A percentile compares a stretch with the other conserved stretches of the same genome.
Evolutionary conservation across 2,113 vertebrate genomes (phyloP).

Genomic region (Phyllostomus hastatus): DNA sequence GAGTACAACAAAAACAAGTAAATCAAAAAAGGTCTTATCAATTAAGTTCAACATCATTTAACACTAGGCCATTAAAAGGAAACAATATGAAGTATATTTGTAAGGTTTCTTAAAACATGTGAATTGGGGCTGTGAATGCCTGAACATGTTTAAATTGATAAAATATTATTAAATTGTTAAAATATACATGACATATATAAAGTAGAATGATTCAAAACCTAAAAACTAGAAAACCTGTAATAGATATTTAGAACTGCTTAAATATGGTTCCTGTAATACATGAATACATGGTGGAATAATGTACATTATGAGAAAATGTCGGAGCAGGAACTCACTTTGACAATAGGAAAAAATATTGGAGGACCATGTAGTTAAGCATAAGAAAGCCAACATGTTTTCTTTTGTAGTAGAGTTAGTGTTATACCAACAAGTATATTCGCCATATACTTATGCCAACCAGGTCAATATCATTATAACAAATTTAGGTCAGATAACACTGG

Average conservation of each 20-base stretch:
- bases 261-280: neutral
- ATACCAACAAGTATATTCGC: neutral
- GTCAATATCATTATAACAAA: neutral
- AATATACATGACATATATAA: neutral
- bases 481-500: neutral
- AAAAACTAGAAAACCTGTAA: neutral
- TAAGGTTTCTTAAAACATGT: neutral
- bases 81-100: neutral
- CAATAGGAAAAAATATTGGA: accelerated
- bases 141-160: neutral
- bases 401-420: neutral
- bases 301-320: neutral
- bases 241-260: neutral
- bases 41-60: neutral
- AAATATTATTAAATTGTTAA: neutral
- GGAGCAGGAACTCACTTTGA: neutral
- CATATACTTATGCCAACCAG: neutral
- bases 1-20: neutral
- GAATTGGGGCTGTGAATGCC: neutral
- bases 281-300: neutral
- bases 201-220: neutral
- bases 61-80: accelerated
- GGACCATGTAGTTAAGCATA: neutral
- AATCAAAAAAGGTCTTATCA: neutral
- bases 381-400: neutral